Evolutionary conservation across 53 echinoderm and acorn worm species (phyloP).

Genomic region (Temnopleurus reevesii): DNA sequence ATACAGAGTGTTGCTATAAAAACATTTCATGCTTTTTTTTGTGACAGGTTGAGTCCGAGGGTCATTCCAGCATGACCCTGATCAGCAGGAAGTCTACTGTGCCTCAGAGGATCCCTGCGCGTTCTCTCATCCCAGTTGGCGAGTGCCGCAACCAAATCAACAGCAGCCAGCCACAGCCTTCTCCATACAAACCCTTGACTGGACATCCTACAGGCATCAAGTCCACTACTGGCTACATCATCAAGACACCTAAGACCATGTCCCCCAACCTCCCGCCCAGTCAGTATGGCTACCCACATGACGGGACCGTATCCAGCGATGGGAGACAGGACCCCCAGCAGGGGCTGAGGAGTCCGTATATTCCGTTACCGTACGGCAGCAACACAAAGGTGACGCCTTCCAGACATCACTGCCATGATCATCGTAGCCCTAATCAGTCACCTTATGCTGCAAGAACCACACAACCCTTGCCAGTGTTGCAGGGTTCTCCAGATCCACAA

Average conservation of each 20-base stretch:
- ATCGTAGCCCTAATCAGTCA: conserved; percentile 32
- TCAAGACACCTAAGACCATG: neutral
- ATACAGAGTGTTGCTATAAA: too few relatives aligned
- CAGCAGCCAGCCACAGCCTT: conserved; percentile 26
- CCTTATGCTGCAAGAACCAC: neutral
- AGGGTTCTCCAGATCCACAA: conserved; percentile 18
- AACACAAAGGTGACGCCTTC: conserved; percentile 29
- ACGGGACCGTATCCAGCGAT: conserved; percentile 39
- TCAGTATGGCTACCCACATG: conserved; percentile 56
- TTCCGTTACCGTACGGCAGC: neutral
- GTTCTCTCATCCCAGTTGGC: neutral
- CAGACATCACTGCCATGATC: neutral
- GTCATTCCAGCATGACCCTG: conserved; percentile 35
- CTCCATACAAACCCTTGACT: conserved; percentile 15
- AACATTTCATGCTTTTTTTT: too few relatives aligned
- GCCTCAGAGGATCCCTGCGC: conserved; percentile 27
- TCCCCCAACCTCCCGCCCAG: conserved; percentile 4
- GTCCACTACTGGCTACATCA: neutral
- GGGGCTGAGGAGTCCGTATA: neutral
- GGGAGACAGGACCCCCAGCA: neutral
- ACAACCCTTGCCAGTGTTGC: neutral
- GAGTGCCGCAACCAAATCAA: conserved; percentile 24
- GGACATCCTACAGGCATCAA: neutral
- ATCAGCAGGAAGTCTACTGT: conserved; percentile 11
- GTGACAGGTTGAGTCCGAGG: neutral